Evolutionary conservation across 2,797 vertebrate genomes (phyloP).

Genomic region (Lepilemur septentrionalis): DNA sequence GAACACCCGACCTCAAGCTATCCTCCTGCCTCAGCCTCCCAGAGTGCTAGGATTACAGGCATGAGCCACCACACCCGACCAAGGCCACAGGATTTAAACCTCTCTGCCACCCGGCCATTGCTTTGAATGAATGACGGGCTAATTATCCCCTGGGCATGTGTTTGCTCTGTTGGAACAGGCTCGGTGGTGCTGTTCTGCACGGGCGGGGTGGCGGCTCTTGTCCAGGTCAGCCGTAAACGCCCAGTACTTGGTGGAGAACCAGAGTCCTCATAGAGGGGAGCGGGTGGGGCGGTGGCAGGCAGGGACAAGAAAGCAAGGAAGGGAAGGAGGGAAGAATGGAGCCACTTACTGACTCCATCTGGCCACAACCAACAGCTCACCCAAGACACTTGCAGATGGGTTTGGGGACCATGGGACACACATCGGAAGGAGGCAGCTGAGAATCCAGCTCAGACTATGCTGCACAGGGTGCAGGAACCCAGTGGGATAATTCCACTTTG

Average conservation of each 20-base stretch:
- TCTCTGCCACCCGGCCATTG: neutral
- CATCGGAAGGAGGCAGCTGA: neutral
- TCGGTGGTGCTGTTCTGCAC: neutral
- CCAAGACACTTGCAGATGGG: neutral
- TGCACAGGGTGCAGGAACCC: neutral
- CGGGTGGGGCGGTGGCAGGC: no score
- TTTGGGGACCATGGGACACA: neutral
- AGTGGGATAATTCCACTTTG: neutral
- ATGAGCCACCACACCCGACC: no score
- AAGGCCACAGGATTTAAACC: neutral
- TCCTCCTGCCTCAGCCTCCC: no score
- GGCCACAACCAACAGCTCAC: neutral
- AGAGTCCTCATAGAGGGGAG: neutral
- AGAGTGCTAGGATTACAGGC: no score
- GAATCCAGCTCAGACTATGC: neutral
- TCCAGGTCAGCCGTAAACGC: neutral
- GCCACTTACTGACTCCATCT: neutral
- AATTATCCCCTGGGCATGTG: neutral
- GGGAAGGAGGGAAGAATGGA: neutral
- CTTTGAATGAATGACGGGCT: slow-evolving; percentile 4
- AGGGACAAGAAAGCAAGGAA: neutral
- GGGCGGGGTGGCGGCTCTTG: neutral
- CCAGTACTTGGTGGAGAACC: neutral
- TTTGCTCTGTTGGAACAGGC: neutral
- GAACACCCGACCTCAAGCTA: no score